These are phyloP conservation scores for Spea hammondii DNA, from an alignment of 2,797 vertebrate species.

Conservation along the genomic window DNA sequence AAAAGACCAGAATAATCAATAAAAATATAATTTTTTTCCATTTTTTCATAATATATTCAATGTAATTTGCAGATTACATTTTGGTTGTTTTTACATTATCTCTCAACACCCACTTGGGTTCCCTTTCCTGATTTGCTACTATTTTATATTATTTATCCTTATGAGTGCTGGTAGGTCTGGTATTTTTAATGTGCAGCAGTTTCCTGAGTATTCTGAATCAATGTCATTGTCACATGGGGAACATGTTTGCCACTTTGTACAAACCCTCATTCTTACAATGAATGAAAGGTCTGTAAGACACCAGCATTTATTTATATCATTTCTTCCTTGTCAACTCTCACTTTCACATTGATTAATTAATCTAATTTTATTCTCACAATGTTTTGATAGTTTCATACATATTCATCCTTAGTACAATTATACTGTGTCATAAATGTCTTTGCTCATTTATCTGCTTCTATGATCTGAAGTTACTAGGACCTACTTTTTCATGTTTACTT, in stretches of 20 bases:
- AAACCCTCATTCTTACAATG: neutral
- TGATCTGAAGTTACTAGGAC: slow-evolving; percentile 21
- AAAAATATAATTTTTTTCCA: too few relatives aligned
- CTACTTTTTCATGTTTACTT: neutral
- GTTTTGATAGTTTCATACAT: slow-evolving; percentile 46
- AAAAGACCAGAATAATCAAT: too few relatives aligned
- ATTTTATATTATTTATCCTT: too few relatives aligned
- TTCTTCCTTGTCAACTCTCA: slow-evolving; percentile 25
- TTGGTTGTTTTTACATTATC: too few relatives aligned
- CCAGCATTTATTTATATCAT: slow-evolving; percentile 14
- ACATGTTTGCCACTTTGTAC: neutral
- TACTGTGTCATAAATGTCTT: slow-evolving; percentile 39
- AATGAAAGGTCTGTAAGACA: slow-evolving; percentile 16
- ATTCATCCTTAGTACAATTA: slow-evolving; percentile 43
- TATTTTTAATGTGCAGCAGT: too few relatives aligned
- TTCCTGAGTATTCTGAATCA: too few relatives aligned
- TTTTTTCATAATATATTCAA: too few relatives aligned
- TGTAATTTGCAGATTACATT: too few relatives aligned
- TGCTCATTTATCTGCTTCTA: slow-evolving; percentile 41
- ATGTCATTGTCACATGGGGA: neutral
- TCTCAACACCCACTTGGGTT: too few relatives aligned
- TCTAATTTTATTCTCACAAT: slow-evolving; percentile 42
- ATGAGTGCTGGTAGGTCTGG: too few relatives aligned
- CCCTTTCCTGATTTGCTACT: too few relatives aligned
- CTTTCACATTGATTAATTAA: slow-evolving; percentile 36